Evolutionary conservation across 1,140 invertebrate species (phyloP).

Genomic region (Rhizoglyphus robini): DNA sequence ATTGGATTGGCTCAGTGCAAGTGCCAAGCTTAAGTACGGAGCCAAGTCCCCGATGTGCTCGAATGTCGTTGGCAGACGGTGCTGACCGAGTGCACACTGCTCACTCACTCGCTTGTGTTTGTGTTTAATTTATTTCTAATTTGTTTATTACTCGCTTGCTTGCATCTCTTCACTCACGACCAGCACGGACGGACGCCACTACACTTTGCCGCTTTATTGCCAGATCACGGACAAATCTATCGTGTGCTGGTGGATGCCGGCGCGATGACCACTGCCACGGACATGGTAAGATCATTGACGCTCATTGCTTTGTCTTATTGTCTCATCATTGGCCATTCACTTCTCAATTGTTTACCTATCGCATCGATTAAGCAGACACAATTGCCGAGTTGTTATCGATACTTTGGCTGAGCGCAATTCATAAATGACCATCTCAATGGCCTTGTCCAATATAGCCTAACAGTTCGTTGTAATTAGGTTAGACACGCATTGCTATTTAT

Average conservation of each 20-base stretch:
- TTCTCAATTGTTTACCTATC: neutral
- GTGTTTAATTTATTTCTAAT: too few relatives aligned
- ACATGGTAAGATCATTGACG: constrained; percentile 56
- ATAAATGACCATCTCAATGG: neutral
- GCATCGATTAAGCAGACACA: too few relatives aligned
- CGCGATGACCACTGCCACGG: constrained; percentile 60
- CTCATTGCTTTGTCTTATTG: neutral
- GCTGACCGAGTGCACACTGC: too few relatives aligned
- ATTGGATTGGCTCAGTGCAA: too few relatives aligned
- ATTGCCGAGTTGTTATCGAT: constrained; percentile 5
- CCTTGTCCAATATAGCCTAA: neutral
- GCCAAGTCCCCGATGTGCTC: too few relatives aligned
- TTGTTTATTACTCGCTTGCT: too few relatives aligned
- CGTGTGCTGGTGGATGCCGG: constrained; percentile 68
- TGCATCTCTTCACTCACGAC: too few relatives aligned
- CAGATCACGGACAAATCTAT: constrained; percentile 75
- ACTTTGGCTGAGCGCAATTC: neutral
- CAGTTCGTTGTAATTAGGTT: too few relatives aligned
- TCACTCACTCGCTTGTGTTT: too few relatives aligned
- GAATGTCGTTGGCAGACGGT: too few relatives aligned
- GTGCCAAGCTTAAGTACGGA: too few relatives aligned
- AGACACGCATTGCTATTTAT: too few relatives aligned
- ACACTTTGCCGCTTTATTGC: constrained; percentile 70
- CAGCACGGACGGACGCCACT: constrained; percentile 68
- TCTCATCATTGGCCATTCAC: neutral